Conservation (phyloP, 2,888 invertebrate species). For the Bibio marci region DNA sequence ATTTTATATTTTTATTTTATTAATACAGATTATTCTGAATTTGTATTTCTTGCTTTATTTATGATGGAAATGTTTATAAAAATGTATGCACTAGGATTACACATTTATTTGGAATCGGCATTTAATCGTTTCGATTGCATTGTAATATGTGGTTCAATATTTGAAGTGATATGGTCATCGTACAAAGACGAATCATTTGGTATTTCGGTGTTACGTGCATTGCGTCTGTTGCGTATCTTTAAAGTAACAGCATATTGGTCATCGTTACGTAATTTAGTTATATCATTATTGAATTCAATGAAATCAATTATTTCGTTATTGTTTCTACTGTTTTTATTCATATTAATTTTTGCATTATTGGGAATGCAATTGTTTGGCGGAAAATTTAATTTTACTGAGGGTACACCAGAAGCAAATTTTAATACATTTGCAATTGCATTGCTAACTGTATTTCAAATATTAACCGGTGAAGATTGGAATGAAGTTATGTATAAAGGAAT, state of each 20-base stretch:
- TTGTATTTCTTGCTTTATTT: conserved; percentile 93
- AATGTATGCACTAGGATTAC: conserved; percentile 94
- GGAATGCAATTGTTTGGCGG: conserved; percentile 99
- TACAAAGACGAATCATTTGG: conserved; percentile 94
- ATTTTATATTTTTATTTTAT: conserved; percentile 19
- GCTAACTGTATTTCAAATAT: conserved; percentile 98
- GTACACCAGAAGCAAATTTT: conserved; percentile 95
- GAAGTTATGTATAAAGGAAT: conserved; percentile 99
- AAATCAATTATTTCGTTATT: conserved; percentile 96
- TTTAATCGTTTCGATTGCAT: conserved; percentile 99
- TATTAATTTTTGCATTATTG: conserved; percentile 95
- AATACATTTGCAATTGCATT: conserved; percentile 99
- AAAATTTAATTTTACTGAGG: conserved; percentile 78
- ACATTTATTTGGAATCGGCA: conserved; percentile 96
- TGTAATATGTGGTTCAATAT: conserved; percentile 95
- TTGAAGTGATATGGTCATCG: conserved; percentile 95
- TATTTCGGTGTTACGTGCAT: conserved; percentile 90
- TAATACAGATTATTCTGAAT: conserved; percentile 80
- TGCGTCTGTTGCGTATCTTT: conserved; percentile 93
- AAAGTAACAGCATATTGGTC: conserved; percentile 97
- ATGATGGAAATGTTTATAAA: conserved; percentile 99
- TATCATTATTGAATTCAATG: conserved; percentile 97
- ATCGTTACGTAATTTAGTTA: conserved; percentile 91
- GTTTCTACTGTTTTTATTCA: conserved; percentile 99
- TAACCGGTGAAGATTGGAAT: conserved; percentile 99